A percentile compares a stretch with the other conserved stretches of the same genome.
phyloP scores from a whole-genome alignment of 2,888 invertebrate genomes.

The Shargacucullia verbasci region DNA sequence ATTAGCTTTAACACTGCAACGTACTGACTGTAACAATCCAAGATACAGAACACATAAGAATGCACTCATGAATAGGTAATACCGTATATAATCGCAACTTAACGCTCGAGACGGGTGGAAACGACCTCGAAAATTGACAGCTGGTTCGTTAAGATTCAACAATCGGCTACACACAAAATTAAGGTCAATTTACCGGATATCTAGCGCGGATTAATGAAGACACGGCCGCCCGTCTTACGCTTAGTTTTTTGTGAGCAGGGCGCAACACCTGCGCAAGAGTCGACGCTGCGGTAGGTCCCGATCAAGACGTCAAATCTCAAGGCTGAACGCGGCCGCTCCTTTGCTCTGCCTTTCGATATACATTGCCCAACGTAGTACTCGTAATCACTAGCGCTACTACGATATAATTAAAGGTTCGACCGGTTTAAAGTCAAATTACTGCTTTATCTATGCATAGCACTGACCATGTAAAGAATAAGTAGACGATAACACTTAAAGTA shows the following conservation, averaged over 20 bases:
- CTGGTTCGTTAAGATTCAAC: slow-evolving; percentile 35
- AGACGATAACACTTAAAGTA: slow-evolving; percentile 10
- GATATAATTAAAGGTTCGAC: slow-evolving; percentile 67
- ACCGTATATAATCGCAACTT: slow-evolving; percentile 45
- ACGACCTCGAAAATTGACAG: slow-evolving; percentile 37
- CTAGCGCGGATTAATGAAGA: slow-evolving; percentile 76
- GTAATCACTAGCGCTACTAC: slow-evolving; percentile 71
- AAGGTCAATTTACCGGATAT: slow-evolving; percentile 76
- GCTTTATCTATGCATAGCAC: slow-evolving; percentile 34
- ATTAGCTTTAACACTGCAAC: slow-evolving; percentile 35
- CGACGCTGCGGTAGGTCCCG: slow-evolving; percentile 87
- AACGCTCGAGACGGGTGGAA: slow-evolving; percentile 13
- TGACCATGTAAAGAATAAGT: slow-evolving; percentile 14
- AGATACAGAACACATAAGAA: slow-evolving; percentile 39
- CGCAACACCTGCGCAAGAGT: slow-evolving; percentile 84
- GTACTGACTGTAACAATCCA: slow-evolving; percentile 23
- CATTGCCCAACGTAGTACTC: slow-evolving; percentile 74
- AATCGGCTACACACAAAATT: slow-evolving; percentile 63
- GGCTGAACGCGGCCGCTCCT: slow-evolving; percentile 79
- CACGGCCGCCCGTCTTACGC: slow-evolving; percentile 83
- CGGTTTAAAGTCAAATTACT: slow-evolving; percentile 43
- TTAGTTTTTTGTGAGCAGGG: slow-evolving; percentile 76
- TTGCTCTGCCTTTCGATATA: slow-evolving; percentile 78
- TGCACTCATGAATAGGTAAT: slow-evolving; percentile 44
- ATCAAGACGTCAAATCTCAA: slow-evolving; percentile 89